Evolutionary conservation across 2,888 invertebrate species (phyloP), one percentile per base, ranked within the genome.

Genomic region (Leucozona laternaria): DNA sequence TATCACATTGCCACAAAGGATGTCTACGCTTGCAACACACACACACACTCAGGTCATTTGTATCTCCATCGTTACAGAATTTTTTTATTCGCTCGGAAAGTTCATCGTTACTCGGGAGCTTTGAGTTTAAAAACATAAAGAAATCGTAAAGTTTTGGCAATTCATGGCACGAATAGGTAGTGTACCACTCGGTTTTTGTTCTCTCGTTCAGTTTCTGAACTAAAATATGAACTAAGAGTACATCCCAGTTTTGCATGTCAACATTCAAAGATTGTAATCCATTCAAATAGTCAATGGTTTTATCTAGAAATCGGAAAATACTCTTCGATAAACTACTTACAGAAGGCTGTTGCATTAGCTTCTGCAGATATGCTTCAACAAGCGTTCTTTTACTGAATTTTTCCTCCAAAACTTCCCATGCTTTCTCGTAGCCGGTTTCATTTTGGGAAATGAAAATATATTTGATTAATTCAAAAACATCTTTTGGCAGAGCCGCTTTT

Each of bases 221-320:
- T 7, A 62, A 17, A 0, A 62, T 15, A 43, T 62, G 62, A n/a
- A 28, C 17, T 7, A 62, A n/a, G 4, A 62, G 25, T 0, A 62
- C n/a, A 45, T 62, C 62, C 62, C 62, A 62, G 5, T 62, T 62
- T 10, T 45, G 28, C 1, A 11, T 45, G n/a, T 62, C 43, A 28
- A 62, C 17, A 43, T 45, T 45, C 62, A 43, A 28, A 6, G 15
- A 25, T 4, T 25, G 15, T 7, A 62, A 7, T n/a, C 3, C 43
- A 17, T 62, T 43, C 25, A 62, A 43, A 22, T 43, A 28, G 0
- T 45, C 45, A 0, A 43, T 43, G 6, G 28, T 62, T 11, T 25
- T 22, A 22, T 60, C 20, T 10, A 62, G 6, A 31, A 45, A 7
- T 64, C 45, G 28, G 2, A 15, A 28, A n/a, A 45, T 28, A 45